Conservation (phyloP, 2,888 invertebrate genomes). For the Lithosia quadra region DNA sequence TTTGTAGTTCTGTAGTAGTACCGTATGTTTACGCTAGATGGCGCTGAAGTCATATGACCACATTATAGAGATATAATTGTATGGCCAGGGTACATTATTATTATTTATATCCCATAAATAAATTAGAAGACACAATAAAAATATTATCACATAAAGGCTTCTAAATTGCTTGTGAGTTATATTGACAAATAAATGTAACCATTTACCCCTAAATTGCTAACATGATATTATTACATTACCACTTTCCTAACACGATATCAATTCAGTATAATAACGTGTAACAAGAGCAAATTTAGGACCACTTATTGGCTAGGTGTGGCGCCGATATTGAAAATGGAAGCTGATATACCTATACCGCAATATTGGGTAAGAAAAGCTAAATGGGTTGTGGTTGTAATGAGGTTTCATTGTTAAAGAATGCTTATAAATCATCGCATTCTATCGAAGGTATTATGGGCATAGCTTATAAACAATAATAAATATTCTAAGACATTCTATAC, state of each 20-base stretch:
- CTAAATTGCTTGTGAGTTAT: background rate
- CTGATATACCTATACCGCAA: background rate
- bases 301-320: constrained; percentile 9
- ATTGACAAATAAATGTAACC: background rate
- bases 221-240: constrained; percentile 9
- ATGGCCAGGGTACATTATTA: no score
- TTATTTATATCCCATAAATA: no score
- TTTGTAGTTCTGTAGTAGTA: no score
- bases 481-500: no score
- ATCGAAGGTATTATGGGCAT: no score
- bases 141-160: background rate
- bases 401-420: background rate
- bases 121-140: no score
- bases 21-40: no score
- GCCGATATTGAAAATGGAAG: background rate
- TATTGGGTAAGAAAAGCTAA: no score
- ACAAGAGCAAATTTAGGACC: background rate
- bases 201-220: constrained; percentile 2
- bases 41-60: no score
- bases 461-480: no score
- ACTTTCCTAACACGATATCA: constrained; percentile 1
- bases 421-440: no score
- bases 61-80: no score
- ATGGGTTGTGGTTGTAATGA: background rate
- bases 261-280: constrained; percentile 9